phyloP scores from a whole-genome alignment of 1,140 invertebrate species.

The Ephestia elutella region DNA sequence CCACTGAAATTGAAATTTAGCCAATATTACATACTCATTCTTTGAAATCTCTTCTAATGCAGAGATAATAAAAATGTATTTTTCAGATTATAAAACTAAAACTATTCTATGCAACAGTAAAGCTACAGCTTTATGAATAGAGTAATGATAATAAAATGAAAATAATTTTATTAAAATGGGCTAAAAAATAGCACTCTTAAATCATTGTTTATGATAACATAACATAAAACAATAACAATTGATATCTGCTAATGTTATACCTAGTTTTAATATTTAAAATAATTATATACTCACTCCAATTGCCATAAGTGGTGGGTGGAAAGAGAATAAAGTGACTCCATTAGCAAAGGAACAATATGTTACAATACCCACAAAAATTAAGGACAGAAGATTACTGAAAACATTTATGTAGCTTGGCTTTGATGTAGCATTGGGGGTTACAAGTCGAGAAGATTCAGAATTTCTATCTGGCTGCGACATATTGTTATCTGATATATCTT shows the following conservation, averaged over 20 bases:
- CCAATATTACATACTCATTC: no score
- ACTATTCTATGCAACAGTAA: background rate
- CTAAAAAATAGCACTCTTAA: no score
- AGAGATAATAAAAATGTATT: background rate
- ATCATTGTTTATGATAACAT: no score
- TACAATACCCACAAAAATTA: slow-evolving; percentile 50
- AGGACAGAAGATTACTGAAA: slow-evolving; percentile 44
- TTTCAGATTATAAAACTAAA: slow-evolving; percentile 8
- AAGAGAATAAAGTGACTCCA: slow-evolving; percentile 60
- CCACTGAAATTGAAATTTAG: slow-evolving; percentile 54
- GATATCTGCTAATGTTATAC: no score
- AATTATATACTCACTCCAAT: slow-evolving; percentile 42
- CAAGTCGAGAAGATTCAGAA: slow-evolving; percentile 51
- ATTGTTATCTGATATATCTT: slow-evolving; percentile 8
- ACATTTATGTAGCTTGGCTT: slow-evolving; percentile 58
- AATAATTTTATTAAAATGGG: no score
- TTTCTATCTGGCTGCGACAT: slow-evolving; percentile 45
- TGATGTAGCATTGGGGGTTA: slow-evolving; percentile 32
- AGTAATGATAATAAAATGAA: no score
- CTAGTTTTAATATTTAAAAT: no score
- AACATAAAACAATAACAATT: no score
- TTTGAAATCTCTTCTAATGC: background rate
- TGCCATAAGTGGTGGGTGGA: slow-evolving; percentile 63
- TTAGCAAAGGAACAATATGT: slow-evolving; percentile 56
- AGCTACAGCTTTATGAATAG: no score